Conservation (phyloP, 2,797 vertebrate species). For the Varecia variegata region DNA sequence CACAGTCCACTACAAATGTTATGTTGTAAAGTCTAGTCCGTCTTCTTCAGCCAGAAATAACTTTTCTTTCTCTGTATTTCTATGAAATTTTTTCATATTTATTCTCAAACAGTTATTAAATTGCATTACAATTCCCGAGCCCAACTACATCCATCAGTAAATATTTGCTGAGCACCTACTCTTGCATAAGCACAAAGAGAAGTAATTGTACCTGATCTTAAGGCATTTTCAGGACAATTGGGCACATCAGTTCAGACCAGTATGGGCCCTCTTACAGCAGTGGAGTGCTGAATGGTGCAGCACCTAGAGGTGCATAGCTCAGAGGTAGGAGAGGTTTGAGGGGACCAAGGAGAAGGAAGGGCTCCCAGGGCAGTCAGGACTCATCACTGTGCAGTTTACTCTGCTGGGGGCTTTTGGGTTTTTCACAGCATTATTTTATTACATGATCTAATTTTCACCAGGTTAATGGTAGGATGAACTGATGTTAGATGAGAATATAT, state of each 20-base stretch:
- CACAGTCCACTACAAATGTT: background rate
- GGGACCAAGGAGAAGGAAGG: background rate
- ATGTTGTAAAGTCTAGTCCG: background rate
- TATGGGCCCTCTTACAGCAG: background rate
- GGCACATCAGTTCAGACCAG: background rate
- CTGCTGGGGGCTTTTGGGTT: background rate
- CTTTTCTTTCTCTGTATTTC: conserved; percentile 53
- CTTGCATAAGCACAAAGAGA: conserved; percentile 11
- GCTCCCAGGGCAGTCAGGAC: rapidly evolving
- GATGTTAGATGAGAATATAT: background rate
- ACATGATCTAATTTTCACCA: background rate
- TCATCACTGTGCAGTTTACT: background rate
- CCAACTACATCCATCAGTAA: conserved; percentile 53
- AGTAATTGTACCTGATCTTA: conserved; percentile 26
- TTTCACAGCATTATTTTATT: background rate
- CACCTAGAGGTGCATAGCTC: background rate
- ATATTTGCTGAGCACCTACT: conserved; percentile 59
- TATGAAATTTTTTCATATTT: conserved; percentile 57
- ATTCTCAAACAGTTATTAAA: conserved; percentile 64
- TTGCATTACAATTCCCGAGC: conserved; percentile 42
- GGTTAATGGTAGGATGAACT: background rate
- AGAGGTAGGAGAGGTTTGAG: background rate
- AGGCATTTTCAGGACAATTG: conserved; percentile 6
- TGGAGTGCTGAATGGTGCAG: background rate
- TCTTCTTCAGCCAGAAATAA: conserved; percentile 27